Evolutionary conservation across 2,888 invertebrate genomes (phyloP).

Genomic region (Cheilosia urbana): DNA sequence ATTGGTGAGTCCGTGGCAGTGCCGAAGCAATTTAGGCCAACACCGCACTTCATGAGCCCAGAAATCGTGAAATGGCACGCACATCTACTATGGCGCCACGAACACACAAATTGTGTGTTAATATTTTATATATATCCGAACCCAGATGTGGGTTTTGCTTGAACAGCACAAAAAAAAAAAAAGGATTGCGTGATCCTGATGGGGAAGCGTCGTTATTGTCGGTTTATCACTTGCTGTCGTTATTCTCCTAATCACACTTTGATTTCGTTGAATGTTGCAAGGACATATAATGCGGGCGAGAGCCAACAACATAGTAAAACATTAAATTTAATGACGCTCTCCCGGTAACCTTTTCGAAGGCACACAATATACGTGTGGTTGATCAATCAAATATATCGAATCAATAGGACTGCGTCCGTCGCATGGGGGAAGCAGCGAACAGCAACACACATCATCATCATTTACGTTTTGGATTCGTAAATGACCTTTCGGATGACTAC

Average conservation of each 20-base stretch:
- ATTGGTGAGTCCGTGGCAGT: constrained; percentile 57
- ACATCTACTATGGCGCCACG: constrained; percentile 56
- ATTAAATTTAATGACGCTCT: constrained; percentile 68
- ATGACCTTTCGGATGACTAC: constrained; percentile 63
- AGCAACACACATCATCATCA: constrained; percentile 57
- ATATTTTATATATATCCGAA: constrained; percentile 62
- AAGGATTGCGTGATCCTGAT: constrained; percentile 71
- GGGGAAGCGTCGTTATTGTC: constrained; percentile 48
- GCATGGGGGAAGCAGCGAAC: constrained; percentile 44
- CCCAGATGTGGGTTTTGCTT: constrained; percentile 22
- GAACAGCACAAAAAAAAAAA: constrained; percentile 36
- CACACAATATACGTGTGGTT: constrained; percentile 27
- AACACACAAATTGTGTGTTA: constrained; percentile 72
- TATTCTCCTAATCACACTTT: constrained; percentile 50
- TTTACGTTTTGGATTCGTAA: constrained; percentile 61
- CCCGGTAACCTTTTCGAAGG: background rate
- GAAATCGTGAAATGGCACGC: constrained; percentile 75
- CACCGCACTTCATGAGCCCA: constrained; percentile 52
- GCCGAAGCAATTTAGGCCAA: constrained; percentile 55
- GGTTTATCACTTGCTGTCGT: constrained; percentile 67
- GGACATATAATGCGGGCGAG: constrained; percentile 47
- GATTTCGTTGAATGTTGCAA: constrained; percentile 59
- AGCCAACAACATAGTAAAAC: constrained; percentile 52
- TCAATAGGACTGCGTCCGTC: constrained; percentile 31
- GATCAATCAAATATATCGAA: constrained; percentile 68